Conservation (phyloP, 2,888 invertebrate genomes). For the Macropis europaea region DNA sequence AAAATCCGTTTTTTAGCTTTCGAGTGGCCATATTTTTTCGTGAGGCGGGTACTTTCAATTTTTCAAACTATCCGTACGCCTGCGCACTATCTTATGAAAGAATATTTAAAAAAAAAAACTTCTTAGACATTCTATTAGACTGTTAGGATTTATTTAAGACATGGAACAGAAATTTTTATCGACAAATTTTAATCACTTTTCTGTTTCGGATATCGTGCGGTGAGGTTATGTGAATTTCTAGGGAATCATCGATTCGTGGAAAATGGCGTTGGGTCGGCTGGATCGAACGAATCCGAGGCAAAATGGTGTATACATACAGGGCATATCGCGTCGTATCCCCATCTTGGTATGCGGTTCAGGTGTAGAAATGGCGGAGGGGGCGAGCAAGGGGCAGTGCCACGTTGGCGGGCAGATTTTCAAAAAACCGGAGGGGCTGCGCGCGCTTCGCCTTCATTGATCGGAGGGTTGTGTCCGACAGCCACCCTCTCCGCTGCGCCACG, state of each 20-base stretch:
- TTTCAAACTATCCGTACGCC: constrained; percentile 6
- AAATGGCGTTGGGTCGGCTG: constrained; percentile 51
- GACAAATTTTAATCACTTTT: not conserved
- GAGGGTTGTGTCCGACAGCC: constrained; percentile 65
- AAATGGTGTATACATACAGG: constrained; percentile 62
- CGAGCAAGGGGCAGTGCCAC: constrained; percentile 64
- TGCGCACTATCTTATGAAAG: not conserved
- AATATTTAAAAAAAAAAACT: too few relatives aligned
- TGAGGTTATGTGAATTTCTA: not conserved
- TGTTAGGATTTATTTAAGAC: not conserved
- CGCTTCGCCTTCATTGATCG: constrained; percentile 78
- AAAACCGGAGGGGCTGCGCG: constrained; percentile 76
- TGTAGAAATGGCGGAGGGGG: constrained; percentile 57
- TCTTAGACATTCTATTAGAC: not conserved
- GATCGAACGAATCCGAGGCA: constrained; percentile 55
- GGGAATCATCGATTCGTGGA: constrained; percentile 20
- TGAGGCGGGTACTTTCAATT: constrained; percentile 27
- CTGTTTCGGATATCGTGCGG: not conserved
- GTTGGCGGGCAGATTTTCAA: constrained; percentile 78
- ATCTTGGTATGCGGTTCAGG: constrained; percentile 67
- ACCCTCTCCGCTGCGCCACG: constrained; percentile 67
- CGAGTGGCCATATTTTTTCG: constrained; percentile 24
- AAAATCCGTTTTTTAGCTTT: constrained; percentile 2
- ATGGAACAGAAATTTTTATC: not conserved
- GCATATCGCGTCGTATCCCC: constrained; percentile 57